Base-by-base conservation (phyloP, 2,888 invertebrate genomes). In the Parascotia fuliginaria region DNA sequence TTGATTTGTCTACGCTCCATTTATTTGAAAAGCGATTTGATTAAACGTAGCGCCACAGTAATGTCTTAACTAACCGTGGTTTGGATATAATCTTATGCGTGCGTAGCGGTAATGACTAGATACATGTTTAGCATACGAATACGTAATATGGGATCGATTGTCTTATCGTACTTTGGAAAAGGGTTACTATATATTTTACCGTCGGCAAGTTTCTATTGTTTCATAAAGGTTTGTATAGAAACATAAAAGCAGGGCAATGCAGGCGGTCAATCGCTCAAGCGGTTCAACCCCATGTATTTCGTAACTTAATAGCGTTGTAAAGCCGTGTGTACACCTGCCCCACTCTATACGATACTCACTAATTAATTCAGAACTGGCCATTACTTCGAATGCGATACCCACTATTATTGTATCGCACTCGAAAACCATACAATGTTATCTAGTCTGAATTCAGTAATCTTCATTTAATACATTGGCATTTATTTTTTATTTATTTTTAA, bases 1-100 rank as follows among this genome's bases (percentile, higher is more conserved):
- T 87, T 86, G 83, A 88, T 89, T 88, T 79, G 81, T 85, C 83
- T 81, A 75, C 80, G 85, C 82, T 84, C 81, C 83, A 87, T 89
- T 89, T 88, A 83, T 87, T 86, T 75, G 77, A 75, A 80, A 83
- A 85, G 83, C 83, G 79, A 86, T 86, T 89, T 85, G 85, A 89
- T 86, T 86, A 85, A 84, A 77, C 74, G 73, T 73, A 73, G 74
- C 74, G 75, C 79, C 79, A 78, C 66, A 64, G 77, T 79, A 81
- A 75, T 81, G 75, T 82, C 76, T 81, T 72, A 74, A 77, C 75
- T 79, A 75, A 77, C 75, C 80, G 78, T 77, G 75, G 70, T 73
- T 77, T 51, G 71, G 72, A 75, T 80, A 80, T 79, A 77, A 79
- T 78, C 74, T 71, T 68, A 72, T 73, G 65, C 72, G 61, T 65